Evolutionary conservation across 2,113 vertebrate genomes (phyloP), one percentile per base, ranked within the genome.

Genomic region (Chlorodrepanis virens): DNA sequence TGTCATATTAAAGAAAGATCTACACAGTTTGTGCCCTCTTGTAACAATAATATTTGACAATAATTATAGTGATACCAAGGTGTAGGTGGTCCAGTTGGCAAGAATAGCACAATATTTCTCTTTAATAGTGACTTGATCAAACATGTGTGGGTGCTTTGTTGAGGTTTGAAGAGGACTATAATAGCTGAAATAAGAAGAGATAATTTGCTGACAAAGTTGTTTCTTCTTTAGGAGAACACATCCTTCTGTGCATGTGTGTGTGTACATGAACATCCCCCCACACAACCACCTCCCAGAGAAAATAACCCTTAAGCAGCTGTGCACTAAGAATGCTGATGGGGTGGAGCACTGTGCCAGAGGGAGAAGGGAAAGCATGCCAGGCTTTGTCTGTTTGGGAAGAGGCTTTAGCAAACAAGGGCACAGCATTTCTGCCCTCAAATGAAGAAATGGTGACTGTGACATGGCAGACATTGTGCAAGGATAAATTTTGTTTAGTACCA

Each of bases 1-100:
- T 91, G 88, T 83, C 94, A 93, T 92, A 94, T 91, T 97, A 94
- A 95, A 97, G 94, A 83, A 90, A 94, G 96, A 97, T 94, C 93
- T 94, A 90, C 59, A 80, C 60, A 83, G 83, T 92, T 87, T 87
- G 74, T 94, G 64, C 74, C 85, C 77, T 67, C 74, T 93, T 89
- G 95, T 94, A 96, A 95, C 90, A 96, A 96, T 92, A 97, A 96
- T 75, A 93, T 93, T 94, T 96, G 87, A 96, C 93, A 90, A 97
- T 92, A 97, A 97, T 96, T 95, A 93, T 33, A 95, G 85, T 19
- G 60, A 94, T 95, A 95, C 70, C 85, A 90, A 95, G 84, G 85
- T 92, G 92, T 94, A 97, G 92, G 94, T 96, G 95, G 96, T 92
- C 95, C 74, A 75, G 47, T 87, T 95, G 94, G 94, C 94, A 96